Percentiles rank a stretch among this genome's conserved stretches.
These are phyloP conservation scores for Labrus mixtus DNA, from an alignment of 2,113 vertebrate species.

Conservation along the genomic window DNA sequence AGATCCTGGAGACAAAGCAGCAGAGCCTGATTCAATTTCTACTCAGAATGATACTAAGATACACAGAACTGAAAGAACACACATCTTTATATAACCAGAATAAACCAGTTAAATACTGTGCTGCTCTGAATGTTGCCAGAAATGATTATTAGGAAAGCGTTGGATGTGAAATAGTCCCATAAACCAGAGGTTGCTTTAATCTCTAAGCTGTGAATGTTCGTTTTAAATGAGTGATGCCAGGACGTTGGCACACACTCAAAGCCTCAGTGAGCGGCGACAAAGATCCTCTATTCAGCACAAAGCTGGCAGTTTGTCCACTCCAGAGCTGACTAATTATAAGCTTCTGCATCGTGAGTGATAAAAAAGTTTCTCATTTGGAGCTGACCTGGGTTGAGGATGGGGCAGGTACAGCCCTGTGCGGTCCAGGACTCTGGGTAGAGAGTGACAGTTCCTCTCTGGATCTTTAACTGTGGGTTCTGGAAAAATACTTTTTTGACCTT, in stretches of 20 bases:
- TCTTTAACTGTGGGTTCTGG: constrained; percentile 87
- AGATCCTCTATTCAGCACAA: constrained; percentile 55
- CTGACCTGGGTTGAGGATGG: constrained; percentile 94
- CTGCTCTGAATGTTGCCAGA: constrained; percentile 25
- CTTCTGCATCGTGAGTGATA: constrained; percentile 28
- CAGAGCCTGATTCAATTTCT: background rate
- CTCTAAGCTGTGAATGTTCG: constrained; percentile 54
- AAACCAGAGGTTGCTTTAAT: constrained; percentile 45
- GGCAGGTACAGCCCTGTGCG: constrained; percentile 93
- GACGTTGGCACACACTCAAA: constrained; percentile 47
- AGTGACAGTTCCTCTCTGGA: constrained; percentile 84
- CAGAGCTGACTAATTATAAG: constrained; percentile 26
- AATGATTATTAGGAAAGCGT: constrained; percentile 23
- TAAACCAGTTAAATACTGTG: constrained; percentile 6
- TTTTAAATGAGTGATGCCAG: constrained; percentile 43
- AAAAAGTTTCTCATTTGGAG: constrained; percentile 9
- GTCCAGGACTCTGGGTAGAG: constrained; percentile 97
- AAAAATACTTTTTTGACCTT: constrained; percentile 93
- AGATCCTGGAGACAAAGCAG: constrained; percentile 61
- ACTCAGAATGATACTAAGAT: constrained; percentile 2
- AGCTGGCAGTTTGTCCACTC: constrained; percentile 27
- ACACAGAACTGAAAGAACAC: background rate
- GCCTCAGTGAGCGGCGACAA: constrained; percentile 18
- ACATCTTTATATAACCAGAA: constrained; percentile 29
- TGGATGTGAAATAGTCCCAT: constrained; percentile 36